phyloP scores from a whole-genome alignment of 2,113 vertebrate genomes.

The Acanthisitta chloris region DNA sequence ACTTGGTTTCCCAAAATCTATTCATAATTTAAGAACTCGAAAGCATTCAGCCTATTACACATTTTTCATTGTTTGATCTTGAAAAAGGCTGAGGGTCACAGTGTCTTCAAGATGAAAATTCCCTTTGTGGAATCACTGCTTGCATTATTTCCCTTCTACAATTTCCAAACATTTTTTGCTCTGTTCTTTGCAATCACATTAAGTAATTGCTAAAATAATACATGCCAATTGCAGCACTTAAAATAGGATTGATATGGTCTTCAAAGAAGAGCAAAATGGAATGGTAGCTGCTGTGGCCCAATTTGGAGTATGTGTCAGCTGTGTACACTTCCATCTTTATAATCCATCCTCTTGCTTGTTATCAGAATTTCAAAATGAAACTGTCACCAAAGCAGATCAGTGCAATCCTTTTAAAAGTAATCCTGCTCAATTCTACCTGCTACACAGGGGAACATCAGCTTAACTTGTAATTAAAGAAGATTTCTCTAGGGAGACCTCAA shows the following conservation, averaged over 20 bases:
- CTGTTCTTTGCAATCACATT: neutral
- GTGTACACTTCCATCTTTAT: neutral
- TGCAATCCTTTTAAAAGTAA: conserved; percentile 71
- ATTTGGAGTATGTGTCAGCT: neutral
- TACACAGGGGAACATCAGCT: conserved; percentile 60
- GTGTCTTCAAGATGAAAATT: neutral
- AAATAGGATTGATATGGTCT: neutral
- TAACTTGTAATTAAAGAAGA: conserved; percentile 66
- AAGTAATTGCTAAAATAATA: neutral
- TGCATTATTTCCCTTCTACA: neutral
- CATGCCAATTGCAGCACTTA: neutral
- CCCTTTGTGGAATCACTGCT: neutral
- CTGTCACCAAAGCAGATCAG: conserved; percentile 59
- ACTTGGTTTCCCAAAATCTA: neutral
- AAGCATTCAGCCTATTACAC: neutral
- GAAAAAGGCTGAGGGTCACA: neutral
- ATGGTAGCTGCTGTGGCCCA: neutral
- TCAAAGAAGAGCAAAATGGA: neutral
- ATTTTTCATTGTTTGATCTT: neutral
- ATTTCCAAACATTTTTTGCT: neutral
- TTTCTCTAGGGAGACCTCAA: conserved; percentile 44
- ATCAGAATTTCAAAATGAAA: conserved; percentile 55
- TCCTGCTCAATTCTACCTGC: conserved; percentile 57
- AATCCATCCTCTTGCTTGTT: conserved; percentile 33
- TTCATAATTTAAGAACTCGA: neutral